Evolutionary conservation across 2,113 vertebrate genomes (phyloP).

Genomic region (Tragelaphus buxtoni): DNA sequence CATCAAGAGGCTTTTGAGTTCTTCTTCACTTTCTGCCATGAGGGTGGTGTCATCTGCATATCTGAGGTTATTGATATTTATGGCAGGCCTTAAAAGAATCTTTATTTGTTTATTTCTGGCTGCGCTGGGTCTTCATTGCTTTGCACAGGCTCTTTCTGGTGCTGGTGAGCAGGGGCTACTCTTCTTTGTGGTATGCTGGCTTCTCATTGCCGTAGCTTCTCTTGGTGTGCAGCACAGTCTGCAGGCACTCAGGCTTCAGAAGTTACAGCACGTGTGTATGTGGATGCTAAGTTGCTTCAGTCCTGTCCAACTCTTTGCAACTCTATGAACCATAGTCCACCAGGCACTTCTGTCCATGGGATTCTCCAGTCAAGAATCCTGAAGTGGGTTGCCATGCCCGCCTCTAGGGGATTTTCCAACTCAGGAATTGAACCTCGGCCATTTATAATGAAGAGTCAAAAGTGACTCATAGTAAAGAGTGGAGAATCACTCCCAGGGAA

Average conservation of each 20-base stretch:
- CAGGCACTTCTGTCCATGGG: background rate
- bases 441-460: background rate
- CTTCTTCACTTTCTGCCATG: too few species aligned
- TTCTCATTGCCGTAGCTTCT: accelerated
- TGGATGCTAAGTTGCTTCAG: background rate
- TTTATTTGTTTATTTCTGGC: background rate
- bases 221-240: background rate
- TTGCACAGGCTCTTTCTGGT: background rate
- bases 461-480: background rate
- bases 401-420: background rate
- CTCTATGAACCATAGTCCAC: background rate
- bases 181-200: background rate
- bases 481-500: background rate
- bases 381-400: background rate
- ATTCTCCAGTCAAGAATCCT: background rate
- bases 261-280: accelerated
- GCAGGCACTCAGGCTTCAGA: background rate
- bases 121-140: background rate
- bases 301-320: background rate
- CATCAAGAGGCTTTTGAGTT: too few species aligned
- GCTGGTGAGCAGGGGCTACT: background rate
- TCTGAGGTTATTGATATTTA: background rate
- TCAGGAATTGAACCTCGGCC: background rate
- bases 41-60: too few species aligned
- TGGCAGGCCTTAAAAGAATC: background rate